These are phyloP conservation scores for Pelochelys cantorii DNA, from an alignment of 2,797 vertebrate genomes.

Conservation along the genomic window DNA sequence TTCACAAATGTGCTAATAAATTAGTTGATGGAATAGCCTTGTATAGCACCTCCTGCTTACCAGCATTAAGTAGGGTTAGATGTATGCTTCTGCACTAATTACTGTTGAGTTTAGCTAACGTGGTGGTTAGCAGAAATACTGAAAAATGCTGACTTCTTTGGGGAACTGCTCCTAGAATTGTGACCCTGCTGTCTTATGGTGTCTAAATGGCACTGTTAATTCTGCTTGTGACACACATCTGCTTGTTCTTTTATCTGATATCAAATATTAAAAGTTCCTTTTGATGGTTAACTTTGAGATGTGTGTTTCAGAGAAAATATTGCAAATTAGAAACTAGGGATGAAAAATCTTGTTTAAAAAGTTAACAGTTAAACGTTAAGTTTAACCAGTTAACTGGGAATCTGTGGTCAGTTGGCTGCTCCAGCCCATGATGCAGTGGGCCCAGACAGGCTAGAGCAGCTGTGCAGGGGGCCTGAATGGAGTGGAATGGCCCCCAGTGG, in stretches of 20 bases:
- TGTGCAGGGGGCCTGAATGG: no score
- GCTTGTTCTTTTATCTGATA: not conserved
- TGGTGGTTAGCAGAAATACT: not conserved
- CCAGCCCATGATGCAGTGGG: no score
- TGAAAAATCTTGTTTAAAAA: no score
- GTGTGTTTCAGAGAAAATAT: not conserved
- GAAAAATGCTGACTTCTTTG: not conserved
- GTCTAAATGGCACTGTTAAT: not conserved
- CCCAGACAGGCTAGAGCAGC: no score
- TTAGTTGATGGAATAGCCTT: not conserved
- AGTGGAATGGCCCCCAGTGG: no score
- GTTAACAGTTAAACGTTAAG: no score
- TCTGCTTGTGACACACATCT: not conserved
- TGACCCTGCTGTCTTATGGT: not conserved
- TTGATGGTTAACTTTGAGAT: not conserved
- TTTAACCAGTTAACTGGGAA: no score
- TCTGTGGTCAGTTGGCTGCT: no score
- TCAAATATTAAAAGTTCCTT: not conserved
- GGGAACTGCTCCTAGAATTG: not conserved
- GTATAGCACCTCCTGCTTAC: not conserved
- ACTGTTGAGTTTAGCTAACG: not conserved
- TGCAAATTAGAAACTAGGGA: not conserved
- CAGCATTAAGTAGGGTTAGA: fast-evolving
- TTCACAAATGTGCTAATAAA: not conserved
- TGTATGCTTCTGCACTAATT: not conserved